These are phyloP conservation scores for Rhegmatorhina hoffmannsi DNA, from an alignment of 2,113 vertebrate species.

Conservation along the genomic window DNA sequence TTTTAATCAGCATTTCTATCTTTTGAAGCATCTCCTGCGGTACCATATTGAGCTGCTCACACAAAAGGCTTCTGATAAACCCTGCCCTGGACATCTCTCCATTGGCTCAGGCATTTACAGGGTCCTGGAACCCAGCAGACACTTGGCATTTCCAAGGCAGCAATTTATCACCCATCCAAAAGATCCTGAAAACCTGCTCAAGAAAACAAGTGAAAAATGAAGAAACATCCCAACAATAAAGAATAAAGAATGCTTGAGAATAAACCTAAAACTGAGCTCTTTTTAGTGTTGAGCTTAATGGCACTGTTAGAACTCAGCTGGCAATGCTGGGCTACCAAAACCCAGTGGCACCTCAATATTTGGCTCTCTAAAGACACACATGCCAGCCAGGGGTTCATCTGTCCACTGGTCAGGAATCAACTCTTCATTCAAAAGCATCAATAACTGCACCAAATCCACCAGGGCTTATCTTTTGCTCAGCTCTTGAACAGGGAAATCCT, in stretches of 20 bases:
- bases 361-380: neutral
- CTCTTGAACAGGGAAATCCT: neutral
- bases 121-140: neutral
- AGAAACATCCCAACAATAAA: neutral
- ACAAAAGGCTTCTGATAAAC: neutral
- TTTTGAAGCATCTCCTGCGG: neutral
- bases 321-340: neutral
- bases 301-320: neutral
- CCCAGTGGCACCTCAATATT: neutral
- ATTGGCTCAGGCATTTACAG: neutral
- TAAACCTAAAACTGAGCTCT: neutral
- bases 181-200: neutral
- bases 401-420: neutral
- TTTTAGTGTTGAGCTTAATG: neutral
- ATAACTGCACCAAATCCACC: neutral
- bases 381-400: neutral
- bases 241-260: neutral
- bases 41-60: neutral
- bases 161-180: neutral
- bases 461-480: neutral
- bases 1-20: neutral
- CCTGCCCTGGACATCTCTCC: neutral
- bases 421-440: neutral
- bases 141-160: neutral
- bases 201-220: neutral